phyloP scores from a whole-genome alignment of 2,888 invertebrate species.

The Melanophora roralis region DNA sequence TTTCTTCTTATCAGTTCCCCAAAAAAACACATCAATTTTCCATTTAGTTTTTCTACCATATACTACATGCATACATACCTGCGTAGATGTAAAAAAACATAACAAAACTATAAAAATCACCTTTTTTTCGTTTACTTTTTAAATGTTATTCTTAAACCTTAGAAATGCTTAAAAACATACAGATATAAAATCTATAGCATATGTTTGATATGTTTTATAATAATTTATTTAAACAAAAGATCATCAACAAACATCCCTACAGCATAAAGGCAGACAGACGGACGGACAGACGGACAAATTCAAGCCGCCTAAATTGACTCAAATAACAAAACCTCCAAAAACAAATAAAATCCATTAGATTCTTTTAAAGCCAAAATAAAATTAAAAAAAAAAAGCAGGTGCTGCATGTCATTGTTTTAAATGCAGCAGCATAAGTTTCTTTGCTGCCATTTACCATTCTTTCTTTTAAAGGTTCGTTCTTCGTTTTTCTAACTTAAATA shows the following conservation, averaged over 20 bases:
- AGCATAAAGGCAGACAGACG: neutral
- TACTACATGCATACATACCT: neutral
- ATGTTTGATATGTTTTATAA: conserved; percentile 50
- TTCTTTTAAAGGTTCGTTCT: neutral
- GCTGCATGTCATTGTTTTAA: conserved; percentile 43
- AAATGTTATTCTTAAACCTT: conserved; percentile 35
- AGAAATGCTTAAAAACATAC: conserved; percentile 4
- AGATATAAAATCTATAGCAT: conserved; percentile 34
- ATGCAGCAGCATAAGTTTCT: conserved; percentile 13
- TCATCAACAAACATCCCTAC: conserved; percentile 32
- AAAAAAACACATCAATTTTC: conserved; percentile 7
- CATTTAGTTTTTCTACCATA: conserved; percentile 13
- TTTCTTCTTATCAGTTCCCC: neutral
- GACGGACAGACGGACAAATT: neutral
- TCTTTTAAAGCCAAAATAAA: conserved; percentile 7
- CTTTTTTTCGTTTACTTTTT: conserved; percentile 9
- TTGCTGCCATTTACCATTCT: neutral
- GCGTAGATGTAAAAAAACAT: neutral
- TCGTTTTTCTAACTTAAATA: neutral
- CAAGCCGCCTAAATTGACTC: neutral
- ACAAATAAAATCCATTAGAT: conserved; percentile 15
- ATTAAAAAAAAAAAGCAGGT: conserved; percentile 49
- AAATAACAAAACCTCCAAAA: conserved; percentile 17
- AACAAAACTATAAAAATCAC: conserved; percentile 47
- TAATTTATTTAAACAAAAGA: conserved; percentile 48